phyloP scores from a whole-genome alignment of 2,888 invertebrate genomes.

The Phanerotoma sp. region DNA sequence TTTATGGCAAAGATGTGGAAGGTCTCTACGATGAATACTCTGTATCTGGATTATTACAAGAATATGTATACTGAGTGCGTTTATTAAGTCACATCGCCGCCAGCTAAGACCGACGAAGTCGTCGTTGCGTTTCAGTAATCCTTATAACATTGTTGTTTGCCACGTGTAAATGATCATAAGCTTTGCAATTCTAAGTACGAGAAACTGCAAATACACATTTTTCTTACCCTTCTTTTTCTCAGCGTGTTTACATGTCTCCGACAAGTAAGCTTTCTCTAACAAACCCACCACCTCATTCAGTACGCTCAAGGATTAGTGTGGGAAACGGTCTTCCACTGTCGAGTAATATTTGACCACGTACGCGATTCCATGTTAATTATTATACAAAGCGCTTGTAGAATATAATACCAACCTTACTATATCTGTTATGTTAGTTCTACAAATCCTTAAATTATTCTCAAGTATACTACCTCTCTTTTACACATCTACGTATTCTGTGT shows the following conservation, averaged over 20 bases:
- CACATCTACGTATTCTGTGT: no score
- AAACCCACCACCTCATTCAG: constrained; percentile 58
- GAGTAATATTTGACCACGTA: constrained; percentile 52
- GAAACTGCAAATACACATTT: constrained; percentile 37
- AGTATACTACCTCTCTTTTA: no score
- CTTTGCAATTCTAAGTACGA: constrained; percentile 50
- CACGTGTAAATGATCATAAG: constrained; percentile 47
- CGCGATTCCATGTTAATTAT: constrained; percentile 49
- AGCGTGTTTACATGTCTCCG: constrained; percentile 16
- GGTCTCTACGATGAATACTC: constrained; percentile 6
- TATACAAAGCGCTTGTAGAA: constrained; percentile 10
- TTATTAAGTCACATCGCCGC: constrained; percentile 36
- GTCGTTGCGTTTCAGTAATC: constrained; percentile 44
- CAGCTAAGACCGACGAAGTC: constrained; percentile 29
- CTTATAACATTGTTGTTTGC: constrained; percentile 50
- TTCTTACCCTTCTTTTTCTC: constrained; percentile 25
- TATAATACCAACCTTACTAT: constrained; percentile 2
- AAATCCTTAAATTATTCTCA: no score
- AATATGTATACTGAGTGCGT: constrained; percentile 24
- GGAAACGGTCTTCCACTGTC: constrained; percentile 52
- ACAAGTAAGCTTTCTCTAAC: constrained; percentile 55
- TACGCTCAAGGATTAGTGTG: constrained; percentile 50
- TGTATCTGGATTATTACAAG: constrained; percentile 20
- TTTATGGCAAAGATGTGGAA: constrained; percentile 5
- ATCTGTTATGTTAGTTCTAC: no score